Conservation (phyloP, 2,113 vertebrate species). For the Melanotaenia duboulayi region DNA sequence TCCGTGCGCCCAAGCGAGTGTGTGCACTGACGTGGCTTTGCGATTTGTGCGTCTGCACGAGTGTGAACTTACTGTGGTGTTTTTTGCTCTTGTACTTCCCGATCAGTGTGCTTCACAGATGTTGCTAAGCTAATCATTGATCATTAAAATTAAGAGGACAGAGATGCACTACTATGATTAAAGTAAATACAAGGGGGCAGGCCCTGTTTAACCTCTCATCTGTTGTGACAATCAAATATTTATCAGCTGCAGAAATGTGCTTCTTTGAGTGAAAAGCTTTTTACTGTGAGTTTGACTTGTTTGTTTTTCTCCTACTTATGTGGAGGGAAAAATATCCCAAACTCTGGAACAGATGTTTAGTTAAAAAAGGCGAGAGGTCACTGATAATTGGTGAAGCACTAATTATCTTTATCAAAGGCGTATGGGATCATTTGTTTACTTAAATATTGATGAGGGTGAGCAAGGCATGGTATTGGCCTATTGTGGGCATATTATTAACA, state of each 20-base stretch:
- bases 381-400: conserved; percentile 94
- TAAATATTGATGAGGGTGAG: conserved; percentile 99
- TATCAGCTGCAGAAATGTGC: conserved; percentile 86
- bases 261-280: conserved; percentile 78
- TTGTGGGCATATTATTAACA: conserved; percentile 99
- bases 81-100: conserved; percentile 37
- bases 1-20: conserved; percentile 17
- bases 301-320: conserved; percentile 65
- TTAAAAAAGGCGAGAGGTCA: conserved; percentile 92
- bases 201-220: conserved; percentile 75
- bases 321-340: conserved; percentile 67
- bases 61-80: conserved; percentile 36
- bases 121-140: conserved; percentile 56
- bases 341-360: conserved; percentile 83
- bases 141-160: conserved; percentile 65
- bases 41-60: conserved; percentile 7
- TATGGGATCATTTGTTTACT: conserved; percentile 99
- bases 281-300: conserved; percentile 80
- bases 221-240: conserved; percentile 83
- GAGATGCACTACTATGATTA: conserved; percentile 64
- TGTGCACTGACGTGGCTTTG: not conserved
- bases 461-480: conserved; percentile 94
- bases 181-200: conserved; percentile 69
- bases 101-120: conserved; percentile 29
- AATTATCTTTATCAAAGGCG: conserved; percentile 99